These are phyloP conservation scores for Neocrepidodera transversa DNA, from an alignment of 2,888 invertebrate species.

Conservation along the genomic window DNA sequence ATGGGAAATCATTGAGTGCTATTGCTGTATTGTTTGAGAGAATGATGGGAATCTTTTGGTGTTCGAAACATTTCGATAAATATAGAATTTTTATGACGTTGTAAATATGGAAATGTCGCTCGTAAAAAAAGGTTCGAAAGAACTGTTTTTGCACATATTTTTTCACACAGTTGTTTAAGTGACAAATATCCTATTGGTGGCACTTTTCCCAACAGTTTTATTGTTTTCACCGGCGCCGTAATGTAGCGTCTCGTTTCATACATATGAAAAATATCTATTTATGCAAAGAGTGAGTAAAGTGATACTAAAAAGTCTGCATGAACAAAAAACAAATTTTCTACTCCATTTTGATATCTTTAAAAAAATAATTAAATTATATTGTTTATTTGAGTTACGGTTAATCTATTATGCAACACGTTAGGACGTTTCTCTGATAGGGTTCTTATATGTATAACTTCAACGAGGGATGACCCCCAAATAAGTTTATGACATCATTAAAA, in stretches of 20 bases:
- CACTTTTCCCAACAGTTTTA: not conserved
- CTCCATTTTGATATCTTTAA: too few species aligned
- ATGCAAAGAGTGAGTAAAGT: too few species aligned
- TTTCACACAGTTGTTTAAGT: slow-evolving; percentile 15
- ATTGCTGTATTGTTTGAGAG: slow-evolving; percentile 25
- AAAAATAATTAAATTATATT: too few species aligned
- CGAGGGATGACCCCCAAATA: slow-evolving; percentile 27
- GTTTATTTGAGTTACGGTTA: too few species aligned
- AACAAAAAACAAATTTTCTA: too few species aligned
- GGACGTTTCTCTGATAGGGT: not conserved
- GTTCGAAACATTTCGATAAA: slow-evolving; percentile 34
- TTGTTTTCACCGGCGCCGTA: not conserved
- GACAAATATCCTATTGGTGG: slow-evolving; percentile 10
- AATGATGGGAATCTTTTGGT: slow-evolving; percentile 17
- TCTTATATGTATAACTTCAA: slow-evolving; percentile 5
- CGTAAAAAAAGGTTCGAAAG: slow-evolving; percentile 30
- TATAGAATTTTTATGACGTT: slow-evolving; percentile 34
- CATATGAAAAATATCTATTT: too few species aligned
- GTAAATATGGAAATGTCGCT: slow-evolving; percentile 37
- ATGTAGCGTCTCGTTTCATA: not conserved
- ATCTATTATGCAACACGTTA: not conserved
- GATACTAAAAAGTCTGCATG: too few species aligned
- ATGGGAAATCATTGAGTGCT: slow-evolving; percentile 9
- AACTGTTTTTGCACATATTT: slow-evolving; percentile 29
- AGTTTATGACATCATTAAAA: slow-evolving; percentile 56